Conservation (phyloP, 2,113 vertebrate genomes). For the Dicentrarchus labrax region DNA sequence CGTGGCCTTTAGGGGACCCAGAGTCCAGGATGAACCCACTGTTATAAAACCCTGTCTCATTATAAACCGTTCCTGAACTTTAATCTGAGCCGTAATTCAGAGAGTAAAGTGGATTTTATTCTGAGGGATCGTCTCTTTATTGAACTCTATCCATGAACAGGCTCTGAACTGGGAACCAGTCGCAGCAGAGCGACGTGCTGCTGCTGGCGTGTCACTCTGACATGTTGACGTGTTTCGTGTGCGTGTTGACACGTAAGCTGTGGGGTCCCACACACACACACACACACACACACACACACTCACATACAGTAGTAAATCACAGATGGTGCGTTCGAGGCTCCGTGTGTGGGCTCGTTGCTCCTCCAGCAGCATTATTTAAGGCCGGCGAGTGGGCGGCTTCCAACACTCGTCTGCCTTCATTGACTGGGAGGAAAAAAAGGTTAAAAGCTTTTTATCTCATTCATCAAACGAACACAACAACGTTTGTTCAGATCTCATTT, state of each 20-base stretch:
- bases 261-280: not conserved
- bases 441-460: constrained; percentile 19
- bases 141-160: not conserved
- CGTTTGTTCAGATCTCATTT: not conserved
- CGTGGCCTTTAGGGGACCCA: not conserved
- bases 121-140: too few relatives aligned
- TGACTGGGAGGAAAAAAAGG: not conserved
- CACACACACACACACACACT: not conserved
- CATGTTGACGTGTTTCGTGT: not conserved
- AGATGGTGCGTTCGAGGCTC: not conserved
- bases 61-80: too few relatives aligned
- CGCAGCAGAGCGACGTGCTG: not conserved
- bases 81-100: too few relatives aligned
- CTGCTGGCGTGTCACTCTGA: not conserved
- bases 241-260: not conserved
- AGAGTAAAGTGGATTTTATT: too few relatives aligned
- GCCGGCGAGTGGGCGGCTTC: constrained; percentile 20
- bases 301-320: not conserved
- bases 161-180: not conserved
- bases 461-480: constrained; percentile 2
- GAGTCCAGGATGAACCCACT: not conserved
- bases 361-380: constrained; percentile 26
- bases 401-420: not conserved
- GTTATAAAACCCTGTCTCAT: too few relatives aligned
- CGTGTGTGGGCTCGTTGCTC: constrained; percentile 22